Base-by-base conservation (phyloP, 2,113 vertebrate species). In the Camelus bactrianus region DNA sequence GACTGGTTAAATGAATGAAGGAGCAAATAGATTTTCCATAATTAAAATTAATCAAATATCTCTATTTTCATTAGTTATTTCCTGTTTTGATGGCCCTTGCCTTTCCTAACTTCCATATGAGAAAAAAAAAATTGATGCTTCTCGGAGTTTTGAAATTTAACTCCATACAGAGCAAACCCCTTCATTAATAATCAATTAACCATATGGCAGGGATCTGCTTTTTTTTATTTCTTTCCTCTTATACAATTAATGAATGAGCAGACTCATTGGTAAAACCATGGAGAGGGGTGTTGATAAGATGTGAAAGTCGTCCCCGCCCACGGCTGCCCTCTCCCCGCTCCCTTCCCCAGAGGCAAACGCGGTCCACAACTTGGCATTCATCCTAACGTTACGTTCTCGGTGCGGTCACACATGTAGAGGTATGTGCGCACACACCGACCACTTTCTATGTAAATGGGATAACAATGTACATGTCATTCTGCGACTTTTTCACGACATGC, bases 1-100 rank as follows among this genome's bases (percentile, higher is more conserved):
- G 65, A 75, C 62, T 69, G 93, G 56, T 91, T 72, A 86, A 86
- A 70, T 72, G 77, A 94, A 95, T 62, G 30, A 93, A 75, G 35
- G 52, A 62, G 9, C 76, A 30, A 50, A 64, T 26, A 67, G 52
- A 35, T 14, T 30, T 83, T 52, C 48, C 14, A 76, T 38, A 38
- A 38, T 38, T 38, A 38, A 38, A 38, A 38, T 46, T 46, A 65
- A 89, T 58, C 26, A 86, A 54, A 89, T 91, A 76, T 46, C 50
- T 48, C 35, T 76, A 24, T 60, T 35, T 69, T 62, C 20, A n/a
- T 28, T 52, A n/a, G 13, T 56, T 73, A 75, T 86, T 58, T 93
- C 19, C 84, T 52, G 4, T 85, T 76, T 89, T 50, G 32, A 88
- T 69, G 10, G 48, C 5, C 22, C 9, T 82, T 73, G 26, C 22